Percentiles rank a stretch among this genome's conserved stretches.
These are phyloP conservation scores for Brenthis daphne DNA, from an alignment of 2,888 invertebrate species.

Conservation along the genomic window DNA sequence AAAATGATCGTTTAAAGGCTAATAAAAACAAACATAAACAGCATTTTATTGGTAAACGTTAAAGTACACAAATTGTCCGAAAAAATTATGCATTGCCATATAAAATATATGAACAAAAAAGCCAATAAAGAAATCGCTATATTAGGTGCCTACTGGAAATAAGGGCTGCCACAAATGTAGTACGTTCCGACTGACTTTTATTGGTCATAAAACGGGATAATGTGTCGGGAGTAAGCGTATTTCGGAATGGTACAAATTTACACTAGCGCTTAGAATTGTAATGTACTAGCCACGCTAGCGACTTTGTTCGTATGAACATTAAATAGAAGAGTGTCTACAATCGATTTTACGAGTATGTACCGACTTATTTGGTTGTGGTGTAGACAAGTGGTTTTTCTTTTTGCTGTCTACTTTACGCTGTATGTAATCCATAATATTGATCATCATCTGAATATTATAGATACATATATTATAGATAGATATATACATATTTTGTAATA, in stretches of 20 bases:
- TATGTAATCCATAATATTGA: no score
- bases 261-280: conserved; percentile 51
- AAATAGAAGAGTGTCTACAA: not conserved
- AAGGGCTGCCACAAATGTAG: conserved; percentile 78
- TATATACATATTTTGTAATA: no score
- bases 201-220: conserved; percentile 80
- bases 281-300: conserved; percentile 2
- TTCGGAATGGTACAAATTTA: conserved; percentile 80
- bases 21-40: conserved; percentile 72
- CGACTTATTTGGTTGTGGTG: no score
- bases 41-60: conserved; percentile 65
- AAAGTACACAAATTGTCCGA: conserved; percentile 69
- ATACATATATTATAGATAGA: no score
- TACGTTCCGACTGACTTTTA: conserved; percentile 78
- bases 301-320: conserved; percentile 7
- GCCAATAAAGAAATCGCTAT: conserved; percentile 73
- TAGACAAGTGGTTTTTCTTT: no score
- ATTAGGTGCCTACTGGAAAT: conserved; percentile 72
- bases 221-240: conserved; percentile 77
- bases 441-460: no score
- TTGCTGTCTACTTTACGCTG: no score
- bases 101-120: conserved; percentile 67
- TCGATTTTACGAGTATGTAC: not conserved
- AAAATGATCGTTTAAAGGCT: conserved; percentile 63
- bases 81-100: conserved; percentile 70